Percentiles rank a stretch among this genome's conserved stretches.
Conservation (phyloP, 2,113 vertebrate genomes). For the Onychostruthus taczanowskii region DNA sequence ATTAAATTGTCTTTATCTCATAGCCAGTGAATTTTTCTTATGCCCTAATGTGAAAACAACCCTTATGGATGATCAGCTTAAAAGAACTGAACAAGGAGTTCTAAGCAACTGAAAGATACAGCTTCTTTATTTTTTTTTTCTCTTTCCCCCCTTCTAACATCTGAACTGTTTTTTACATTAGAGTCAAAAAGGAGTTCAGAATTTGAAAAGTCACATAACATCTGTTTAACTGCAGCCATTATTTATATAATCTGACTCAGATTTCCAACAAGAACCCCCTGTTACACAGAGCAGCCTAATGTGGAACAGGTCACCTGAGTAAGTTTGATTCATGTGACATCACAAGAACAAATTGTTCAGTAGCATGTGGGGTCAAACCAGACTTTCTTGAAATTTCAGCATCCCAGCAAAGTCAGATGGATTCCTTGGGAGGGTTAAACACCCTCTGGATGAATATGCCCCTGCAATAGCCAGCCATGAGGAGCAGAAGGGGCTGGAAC, state of each 20-base stretch:
- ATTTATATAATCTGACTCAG: not conserved
- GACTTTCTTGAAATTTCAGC: not conserved
- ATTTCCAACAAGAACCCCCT: not conserved
- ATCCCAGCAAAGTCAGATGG: not conserved
- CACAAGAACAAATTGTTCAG: not conserved
- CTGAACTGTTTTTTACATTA: not conserved
- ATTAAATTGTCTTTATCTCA: not conserved
- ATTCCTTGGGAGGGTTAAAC: not conserved
- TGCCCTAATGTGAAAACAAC: not conserved
- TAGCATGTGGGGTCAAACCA: fast-evolving
- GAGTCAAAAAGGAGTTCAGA: not conserved
- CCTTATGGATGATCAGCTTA: not conserved
- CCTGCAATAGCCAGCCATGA: fast-evolving
- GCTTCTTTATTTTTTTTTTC: not conserved
- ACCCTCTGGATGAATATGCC: not conserved
- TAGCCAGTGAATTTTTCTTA: not conserved
- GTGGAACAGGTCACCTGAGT: not conserved
- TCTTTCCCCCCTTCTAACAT: not conserved
- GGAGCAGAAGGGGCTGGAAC: not conserved
- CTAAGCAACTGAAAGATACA: not conserved
- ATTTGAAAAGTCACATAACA: not conserved
- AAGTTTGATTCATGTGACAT: not conserved
- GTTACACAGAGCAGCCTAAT: not conserved
- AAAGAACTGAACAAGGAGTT: not conserved
- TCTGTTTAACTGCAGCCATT: not conserved